Base-by-base conservation (phyloP, 2,113 vertebrate species). In the Sitta europaea region DNA sequence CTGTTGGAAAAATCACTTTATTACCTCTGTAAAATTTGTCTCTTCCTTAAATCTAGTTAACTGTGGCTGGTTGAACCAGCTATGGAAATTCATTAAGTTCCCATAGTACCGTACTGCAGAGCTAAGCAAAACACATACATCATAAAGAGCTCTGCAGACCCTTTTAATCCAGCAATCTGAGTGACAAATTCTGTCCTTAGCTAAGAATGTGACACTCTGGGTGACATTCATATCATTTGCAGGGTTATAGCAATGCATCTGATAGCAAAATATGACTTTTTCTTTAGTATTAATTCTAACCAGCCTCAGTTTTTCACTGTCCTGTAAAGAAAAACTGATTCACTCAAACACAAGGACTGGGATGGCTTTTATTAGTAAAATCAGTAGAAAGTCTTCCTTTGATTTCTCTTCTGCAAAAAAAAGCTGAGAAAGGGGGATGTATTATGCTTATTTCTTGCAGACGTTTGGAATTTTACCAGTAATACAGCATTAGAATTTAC, bases 401-500 rank as follows among this genome's bases (percentile, higher is more conserved):
- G 35, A 51, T 35, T 45, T 74, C 16, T 33, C 17, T 87, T 87
- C 35, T 85, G 11, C 14, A 73, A 54, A 72, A 61, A 62, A 7
- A 45, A 31, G 6, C 15, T 35, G 35, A 74, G 13, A 28, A 63
- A 70, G 4, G 0, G 7, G 1, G 3, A n/a, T 29, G 10, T 33
- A 18, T 81, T 65, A 68, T 5, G 2, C 7, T 18, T 90, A 33
- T 50, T 92, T 71, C 50, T 45, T 45, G 33, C 31, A 63, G 45
- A 25, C 5, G 15, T 88, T 82, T 92, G 31, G 11, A 73, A 53
- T 96, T 93, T 90, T 73, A 61, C 17, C 45, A 27, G 7, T 31
- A 71, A 92, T 27, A 58, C 70, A 70, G 1, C 22, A 75, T 24
- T 68, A 58, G 71, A 92, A 91, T 94, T 95, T 89, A 87, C 67